Base-by-base conservation (phyloP, 2,113 vertebrate species). In the Urocynchramus pylzowi region DNA sequence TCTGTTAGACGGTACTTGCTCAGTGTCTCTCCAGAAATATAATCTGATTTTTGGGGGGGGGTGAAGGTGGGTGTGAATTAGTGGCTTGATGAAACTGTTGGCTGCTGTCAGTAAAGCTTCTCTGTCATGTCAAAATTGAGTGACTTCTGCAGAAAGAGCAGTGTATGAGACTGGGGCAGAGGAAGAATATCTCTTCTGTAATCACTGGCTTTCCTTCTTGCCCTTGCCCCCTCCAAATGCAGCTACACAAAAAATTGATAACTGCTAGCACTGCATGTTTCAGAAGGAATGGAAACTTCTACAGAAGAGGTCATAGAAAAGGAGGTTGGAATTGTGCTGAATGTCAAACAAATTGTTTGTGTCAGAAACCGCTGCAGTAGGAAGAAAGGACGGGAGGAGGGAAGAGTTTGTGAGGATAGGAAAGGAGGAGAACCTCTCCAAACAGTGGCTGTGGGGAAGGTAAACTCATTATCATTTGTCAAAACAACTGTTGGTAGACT, bases 381-480 rank as follows among this genome's bases (percentile, higher is more conserved):
- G 50, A 69, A 68, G 42, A 87, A 84, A 64, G n/a, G 24, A 49
- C 1, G 7, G 31, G 53, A 94, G 65, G 28, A 85, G 57, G 24
- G 52, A 84, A 81, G 50, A 54, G 52, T 74, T 28, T 35, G 11
- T 69, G 53, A 69, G 78, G 41, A 41, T 52, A 64, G 61, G 41
- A 79, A 78, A 73, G 57, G 41, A 79, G 26, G 23, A 33, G 49
- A 94, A 45, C 57, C 26, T 85, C 63, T 76, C 78, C 47, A 64
- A 35, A 74, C 30, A 57, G 64, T n/a, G 28, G 15, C 19, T 85
- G 61, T 47, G 28, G 82, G 56, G 82, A 79, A 88, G 41, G 60
- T 94, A 79, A 95, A 76, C 56, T 84, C 50, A 49, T 93, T 75
- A 85, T 56, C 28, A 17, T 70, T 75, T 87, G 35, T 90, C 61